Percentiles rank a stretch among this genome's conserved stretches.
These are phyloP conservation scores for Anolis carolinensis DNA, from an alignment of 2,113 vertebrate genomes.

Conservation along the genomic window DNA sequence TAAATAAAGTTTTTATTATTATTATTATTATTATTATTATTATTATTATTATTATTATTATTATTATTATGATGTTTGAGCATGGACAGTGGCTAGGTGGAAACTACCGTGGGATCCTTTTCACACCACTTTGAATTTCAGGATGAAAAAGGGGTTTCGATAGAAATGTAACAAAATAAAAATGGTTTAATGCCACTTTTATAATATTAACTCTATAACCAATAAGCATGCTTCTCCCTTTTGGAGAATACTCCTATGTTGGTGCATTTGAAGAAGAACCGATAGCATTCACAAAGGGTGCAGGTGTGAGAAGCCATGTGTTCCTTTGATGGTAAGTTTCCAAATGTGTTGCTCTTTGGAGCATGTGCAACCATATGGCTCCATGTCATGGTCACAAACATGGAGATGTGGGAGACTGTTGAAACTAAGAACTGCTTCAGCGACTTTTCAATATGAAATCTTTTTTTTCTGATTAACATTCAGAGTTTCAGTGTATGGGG, in stretches of 20 bases:
- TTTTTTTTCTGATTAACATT: neutral
- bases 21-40: too few relatives aligned
- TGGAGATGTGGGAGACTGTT: neutral
- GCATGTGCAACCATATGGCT: neutral
- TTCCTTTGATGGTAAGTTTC: neutral
- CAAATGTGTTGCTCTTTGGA: neutral
- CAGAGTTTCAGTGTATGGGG: neutral
- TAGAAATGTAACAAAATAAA: neutral
- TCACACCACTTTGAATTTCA: neutral
- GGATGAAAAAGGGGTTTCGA: neutral
- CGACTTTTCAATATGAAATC: neutral
- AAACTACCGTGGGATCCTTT: neutral
- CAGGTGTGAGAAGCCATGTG: neutral
- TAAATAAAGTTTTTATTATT: too few relatives aligned
- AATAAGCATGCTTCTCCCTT: neutral
- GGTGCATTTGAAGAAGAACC: neutral
- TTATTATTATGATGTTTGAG: too few relatives aligned
- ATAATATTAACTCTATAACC: neutral
- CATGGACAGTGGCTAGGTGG: neutral
- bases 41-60: too few relatives aligned
- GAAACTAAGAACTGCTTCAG: neutral
- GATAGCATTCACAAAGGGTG: neutral
- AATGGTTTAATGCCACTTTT: neutral
- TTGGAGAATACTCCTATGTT: neutral
- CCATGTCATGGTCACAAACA: neutral